phyloP scores from a whole-genome alignment of 1,140 invertebrate species.

The Zaprionus africanus region DNA sequence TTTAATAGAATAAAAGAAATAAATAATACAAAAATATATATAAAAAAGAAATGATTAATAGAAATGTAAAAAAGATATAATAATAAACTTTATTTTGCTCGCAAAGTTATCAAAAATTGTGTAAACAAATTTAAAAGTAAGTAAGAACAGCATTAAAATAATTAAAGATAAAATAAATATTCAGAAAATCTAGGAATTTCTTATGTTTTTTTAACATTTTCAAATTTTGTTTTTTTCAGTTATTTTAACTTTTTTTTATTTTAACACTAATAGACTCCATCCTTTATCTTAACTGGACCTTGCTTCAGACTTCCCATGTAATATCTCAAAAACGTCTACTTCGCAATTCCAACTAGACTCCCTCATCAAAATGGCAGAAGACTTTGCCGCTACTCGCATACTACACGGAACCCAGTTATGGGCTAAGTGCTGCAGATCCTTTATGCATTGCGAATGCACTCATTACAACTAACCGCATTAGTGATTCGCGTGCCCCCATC shows the following conservation, averaged over 20 bases:
- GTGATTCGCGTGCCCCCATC: conserved; percentile 8
- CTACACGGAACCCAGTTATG: conserved; percentile 14
- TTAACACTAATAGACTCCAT: background rate
- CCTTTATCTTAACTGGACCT: background rate
- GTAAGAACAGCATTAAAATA: background rate
- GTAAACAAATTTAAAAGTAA: no score
- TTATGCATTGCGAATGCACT: conserved; percentile 46
- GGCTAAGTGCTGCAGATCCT: conserved; percentile 43
- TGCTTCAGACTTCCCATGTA: background rate
- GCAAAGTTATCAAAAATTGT: no score
- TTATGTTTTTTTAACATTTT: background rate
- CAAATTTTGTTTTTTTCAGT: background rate
- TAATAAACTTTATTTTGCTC: no score
- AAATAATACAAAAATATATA: no score
- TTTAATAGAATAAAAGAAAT: no score
- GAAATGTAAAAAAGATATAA: no score
- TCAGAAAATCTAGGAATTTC: background rate
- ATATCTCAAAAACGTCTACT: background rate
- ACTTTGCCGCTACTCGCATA: background rate
- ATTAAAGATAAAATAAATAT: background rate
- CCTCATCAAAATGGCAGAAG: background rate
- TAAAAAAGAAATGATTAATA: no score
- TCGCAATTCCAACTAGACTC: background rate
- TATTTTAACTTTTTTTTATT: no score
- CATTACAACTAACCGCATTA: conserved; percentile 53